Percentiles rank a stretch among this genome's conserved stretches.
Evolutionary conservation across 2,797 vertebrate genomes (phyloP).

Genomic region (Nasua narica): DNA sequence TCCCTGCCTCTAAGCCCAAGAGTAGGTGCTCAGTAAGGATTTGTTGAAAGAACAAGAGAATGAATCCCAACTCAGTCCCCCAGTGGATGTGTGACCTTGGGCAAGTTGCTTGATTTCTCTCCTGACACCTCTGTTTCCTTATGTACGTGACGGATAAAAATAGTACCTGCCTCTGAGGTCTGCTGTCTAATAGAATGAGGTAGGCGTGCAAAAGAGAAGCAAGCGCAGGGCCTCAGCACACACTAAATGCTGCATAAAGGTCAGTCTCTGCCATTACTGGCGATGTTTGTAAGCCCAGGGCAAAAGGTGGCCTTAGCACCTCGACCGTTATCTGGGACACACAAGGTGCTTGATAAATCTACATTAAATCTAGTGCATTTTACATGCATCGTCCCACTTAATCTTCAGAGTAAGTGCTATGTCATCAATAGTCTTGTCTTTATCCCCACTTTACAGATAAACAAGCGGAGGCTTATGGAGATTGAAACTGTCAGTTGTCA

Average conservation of each 20-base stretch:
- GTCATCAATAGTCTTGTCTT: neutral
- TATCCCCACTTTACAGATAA: neutral
- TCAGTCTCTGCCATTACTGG: neutral
- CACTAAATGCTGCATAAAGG: neutral
- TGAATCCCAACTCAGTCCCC: neutral
- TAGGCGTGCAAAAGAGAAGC: neutral
- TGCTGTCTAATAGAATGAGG: neutral
- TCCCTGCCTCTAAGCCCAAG: neutral
- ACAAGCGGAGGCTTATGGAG: neutral
- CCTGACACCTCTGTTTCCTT: neutral
- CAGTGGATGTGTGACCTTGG: neutral
- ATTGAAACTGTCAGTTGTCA: neutral
- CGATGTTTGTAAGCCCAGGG: neutral
- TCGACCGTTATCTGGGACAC: neutral
- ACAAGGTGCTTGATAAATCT: neutral
- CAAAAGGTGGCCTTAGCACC: neutral
- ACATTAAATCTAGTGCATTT: neutral
- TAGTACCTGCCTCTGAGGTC: neutral
- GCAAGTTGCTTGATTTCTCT: neutral
- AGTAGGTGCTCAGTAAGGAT: neutral
- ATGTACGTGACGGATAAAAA: neutral
- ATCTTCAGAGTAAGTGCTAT: neutral
- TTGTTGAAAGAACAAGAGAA: neutral
- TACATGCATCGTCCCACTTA: neutral
- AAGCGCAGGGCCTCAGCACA: neutral